Evolutionary conservation across 2,888 invertebrate species (phyloP).

Genomic region (Synergus itoensis): DNA sequence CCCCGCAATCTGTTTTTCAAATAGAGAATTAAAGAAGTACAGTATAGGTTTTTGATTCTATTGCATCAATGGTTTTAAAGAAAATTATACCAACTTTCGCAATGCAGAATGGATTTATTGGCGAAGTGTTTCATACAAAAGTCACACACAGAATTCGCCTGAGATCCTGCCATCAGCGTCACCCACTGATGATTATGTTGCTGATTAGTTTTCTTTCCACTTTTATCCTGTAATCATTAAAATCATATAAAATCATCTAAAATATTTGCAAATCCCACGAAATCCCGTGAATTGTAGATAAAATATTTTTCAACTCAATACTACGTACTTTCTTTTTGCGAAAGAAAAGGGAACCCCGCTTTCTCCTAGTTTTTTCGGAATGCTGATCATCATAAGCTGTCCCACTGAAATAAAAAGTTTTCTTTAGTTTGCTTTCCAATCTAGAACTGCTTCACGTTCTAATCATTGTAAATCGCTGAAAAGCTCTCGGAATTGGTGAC

Average conservation of each 20-base stretch:
- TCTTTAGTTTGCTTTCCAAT: neutral
- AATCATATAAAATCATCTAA: conserved; percentile 53
- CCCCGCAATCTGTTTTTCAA: conserved; percentile 86
- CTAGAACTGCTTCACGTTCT: neutral
- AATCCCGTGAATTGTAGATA: too few relatives aligned
- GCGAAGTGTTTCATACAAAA: conserved; percentile 88
- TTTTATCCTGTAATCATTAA: conserved; percentile 83
- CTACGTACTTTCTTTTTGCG: conserved; percentile 90
- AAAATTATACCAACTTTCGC: conserved; percentile 85
- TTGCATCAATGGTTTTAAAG: neutral
- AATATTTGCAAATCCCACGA: neutral
- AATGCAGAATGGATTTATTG: conserved; percentile 90
- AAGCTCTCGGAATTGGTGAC: neutral
- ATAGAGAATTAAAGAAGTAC: neutral
- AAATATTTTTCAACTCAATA: conserved; percentile 11
- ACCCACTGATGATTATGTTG: conserved; percentile 85
- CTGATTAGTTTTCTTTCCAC: conserved; percentile 81
- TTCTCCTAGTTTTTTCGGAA: conserved; percentile 89
- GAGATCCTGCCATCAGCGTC: conserved; percentile 80
- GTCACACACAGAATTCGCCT: conserved; percentile 85
- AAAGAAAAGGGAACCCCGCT: conserved; percentile 93
- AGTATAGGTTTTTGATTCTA: neutral
- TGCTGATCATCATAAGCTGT: conserved; percentile 83
- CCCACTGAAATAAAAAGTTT: conserved; percentile 65
- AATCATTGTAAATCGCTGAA: neutral